Percentiles rank a stretch among this genome's conserved stretches.
Evolutionary conservation across 2,888 invertebrate species (phyloP).

Genomic region (Aleiodes alternator): DNA sequence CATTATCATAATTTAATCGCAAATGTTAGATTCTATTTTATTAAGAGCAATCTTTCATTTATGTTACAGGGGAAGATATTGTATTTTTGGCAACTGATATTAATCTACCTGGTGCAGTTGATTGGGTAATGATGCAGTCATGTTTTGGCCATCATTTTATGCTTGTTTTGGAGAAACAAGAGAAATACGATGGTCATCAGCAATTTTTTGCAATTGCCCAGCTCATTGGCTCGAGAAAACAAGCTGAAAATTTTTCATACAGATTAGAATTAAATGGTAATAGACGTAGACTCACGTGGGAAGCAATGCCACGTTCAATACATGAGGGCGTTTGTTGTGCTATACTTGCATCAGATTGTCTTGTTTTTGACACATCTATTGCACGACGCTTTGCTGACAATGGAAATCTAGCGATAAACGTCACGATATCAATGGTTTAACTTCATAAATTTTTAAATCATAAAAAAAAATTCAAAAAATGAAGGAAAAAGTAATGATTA

Average conservation of each 20-base stretch:
- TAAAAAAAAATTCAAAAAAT: neutral
- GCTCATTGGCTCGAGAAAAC: conserved; percentile 98
- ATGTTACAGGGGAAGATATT: conserved; percentile 91
- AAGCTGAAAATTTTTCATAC: conserved; percentile 99
- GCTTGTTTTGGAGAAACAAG: conserved; percentile 99
- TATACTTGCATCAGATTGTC: conserved; percentile 98
- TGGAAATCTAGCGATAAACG: conserved; percentile 99
- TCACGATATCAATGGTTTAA: conserved; percentile 96
- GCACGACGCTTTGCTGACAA: conserved; percentile 99
- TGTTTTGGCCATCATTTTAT: conserved; percentile 99
- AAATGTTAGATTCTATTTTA: too few relatives aligned
- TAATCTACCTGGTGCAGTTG: conserved; percentile 98
- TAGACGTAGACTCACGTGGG: conserved; percentile 97
- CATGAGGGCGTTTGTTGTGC: conserved; percentile 99
- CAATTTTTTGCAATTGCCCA: conserved; percentile 99
- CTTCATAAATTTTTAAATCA: neutral
- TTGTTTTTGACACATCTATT: conserved; percentile 98
- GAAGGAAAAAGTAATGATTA: conserved; percentile 11
- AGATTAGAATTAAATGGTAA: conserved; percentile 97
- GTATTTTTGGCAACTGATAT: conserved; percentile 99
- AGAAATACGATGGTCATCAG: conserved; percentile 97
- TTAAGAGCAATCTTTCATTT: neutral
- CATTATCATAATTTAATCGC: too few relatives aligned
- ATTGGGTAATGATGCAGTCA: conserved; percentile 99
- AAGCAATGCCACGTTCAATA: conserved; percentile 98